A percentile compares a stretch with the other conserved stretches of the same genome.
These are phyloP conservation scores for Zaprionus davidi DNA, from an alignment of 1,140 invertebrate species.

Conservation along the genomic window DNA sequence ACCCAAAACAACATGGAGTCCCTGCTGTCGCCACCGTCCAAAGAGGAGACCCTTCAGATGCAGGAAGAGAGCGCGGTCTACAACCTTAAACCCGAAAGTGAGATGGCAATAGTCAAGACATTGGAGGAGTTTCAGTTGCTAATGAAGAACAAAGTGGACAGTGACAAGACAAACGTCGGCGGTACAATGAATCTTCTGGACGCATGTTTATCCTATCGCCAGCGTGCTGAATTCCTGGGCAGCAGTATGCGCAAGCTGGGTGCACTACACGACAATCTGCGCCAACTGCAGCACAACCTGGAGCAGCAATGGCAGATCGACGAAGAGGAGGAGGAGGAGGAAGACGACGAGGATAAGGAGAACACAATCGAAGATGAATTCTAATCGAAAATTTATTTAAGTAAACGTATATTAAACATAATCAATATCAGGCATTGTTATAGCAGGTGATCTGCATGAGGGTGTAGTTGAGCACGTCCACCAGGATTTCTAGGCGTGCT, in stretches of 20 bases:
- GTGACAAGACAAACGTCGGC: slow-evolving; percentile 11
- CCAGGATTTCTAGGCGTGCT: slow-evolving; percentile 53
- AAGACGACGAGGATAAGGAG: slow-evolving; percentile 29
- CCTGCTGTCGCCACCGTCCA: background rate
- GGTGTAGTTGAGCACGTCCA: slow-evolving; percentile 68
- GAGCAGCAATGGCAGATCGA: slow-evolving; percentile 24
- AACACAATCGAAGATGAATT: slow-evolving; percentile 7
- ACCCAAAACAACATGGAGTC: slow-evolving; percentile 17
- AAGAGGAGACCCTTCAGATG: background rate
- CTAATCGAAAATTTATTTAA: slow-evolving; percentile 17
- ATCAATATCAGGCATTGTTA: slow-evolving; percentile 15
- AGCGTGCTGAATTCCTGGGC: slow-evolving; percentile 58
- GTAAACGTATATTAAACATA: background rate
- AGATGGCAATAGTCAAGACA: slow-evolving; percentile 56
- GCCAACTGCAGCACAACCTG: slow-evolving; percentile 47
- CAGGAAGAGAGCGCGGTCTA: slow-evolving; percentile 22
- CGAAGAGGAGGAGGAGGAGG: slow-evolving; percentile 11
- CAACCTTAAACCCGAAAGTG: slow-evolving; percentile 47
- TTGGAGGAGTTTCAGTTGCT: slow-evolving; percentile 61
- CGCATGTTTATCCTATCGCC: slow-evolving; percentile 37
- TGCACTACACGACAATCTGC: slow-evolving; percentile 56
- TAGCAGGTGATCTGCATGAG: slow-evolving; percentile 58
- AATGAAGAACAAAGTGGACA: slow-evolving; percentile 24
- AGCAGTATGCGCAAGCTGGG: slow-evolving; percentile 68
- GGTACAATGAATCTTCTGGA: slow-evolving; percentile 33